These are phyloP conservation scores for Petrocephalus sullivani DNA, from an alignment of 2,797 vertebrate genomes.

Conservation along the genomic window DNA sequence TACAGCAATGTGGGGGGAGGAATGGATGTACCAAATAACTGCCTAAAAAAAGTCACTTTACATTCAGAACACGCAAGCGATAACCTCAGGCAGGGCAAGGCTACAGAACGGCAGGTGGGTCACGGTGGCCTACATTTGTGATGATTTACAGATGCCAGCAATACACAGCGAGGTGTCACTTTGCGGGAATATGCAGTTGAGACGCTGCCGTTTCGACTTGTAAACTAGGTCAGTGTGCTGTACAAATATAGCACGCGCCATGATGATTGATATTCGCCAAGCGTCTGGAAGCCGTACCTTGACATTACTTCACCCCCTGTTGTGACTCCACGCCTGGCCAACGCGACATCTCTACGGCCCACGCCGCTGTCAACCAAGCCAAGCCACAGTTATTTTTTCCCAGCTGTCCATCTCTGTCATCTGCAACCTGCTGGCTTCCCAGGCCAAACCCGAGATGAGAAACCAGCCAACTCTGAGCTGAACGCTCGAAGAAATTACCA, in stretches of 20 bases:
- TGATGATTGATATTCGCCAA: conserved; percentile 15
- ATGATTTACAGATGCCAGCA: conserved; percentile 10
- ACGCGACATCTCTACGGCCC: not conserved
- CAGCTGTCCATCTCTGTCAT: not conserved
- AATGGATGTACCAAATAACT: not conserved
- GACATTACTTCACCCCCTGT: conserved; percentile 7
- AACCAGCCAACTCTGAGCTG: not conserved
- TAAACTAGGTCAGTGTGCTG: not conserved
- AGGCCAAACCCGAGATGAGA: not conserved
- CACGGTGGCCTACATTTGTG: not conserved
- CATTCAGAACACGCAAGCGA: not conserved
- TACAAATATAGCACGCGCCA: conserved; percentile 8
- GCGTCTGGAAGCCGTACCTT: not conserved
- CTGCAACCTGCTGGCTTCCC: not conserved
- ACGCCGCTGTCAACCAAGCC: not conserved
- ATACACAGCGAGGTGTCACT: conserved; percentile 4
- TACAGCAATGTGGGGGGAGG: not conserved
- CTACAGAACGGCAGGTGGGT: not conserved
- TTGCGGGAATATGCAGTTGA: not conserved
- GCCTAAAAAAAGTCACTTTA: not conserved
- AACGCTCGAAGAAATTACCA: not conserved
- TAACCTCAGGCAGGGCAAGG: not conserved
- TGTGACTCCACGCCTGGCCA: not conserved
- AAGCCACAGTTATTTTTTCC: not conserved
- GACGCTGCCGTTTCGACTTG: not conserved